Evolutionary conservation across 2,888 invertebrate species (phyloP).

Genomic region (Conus canariensis): DNA sequence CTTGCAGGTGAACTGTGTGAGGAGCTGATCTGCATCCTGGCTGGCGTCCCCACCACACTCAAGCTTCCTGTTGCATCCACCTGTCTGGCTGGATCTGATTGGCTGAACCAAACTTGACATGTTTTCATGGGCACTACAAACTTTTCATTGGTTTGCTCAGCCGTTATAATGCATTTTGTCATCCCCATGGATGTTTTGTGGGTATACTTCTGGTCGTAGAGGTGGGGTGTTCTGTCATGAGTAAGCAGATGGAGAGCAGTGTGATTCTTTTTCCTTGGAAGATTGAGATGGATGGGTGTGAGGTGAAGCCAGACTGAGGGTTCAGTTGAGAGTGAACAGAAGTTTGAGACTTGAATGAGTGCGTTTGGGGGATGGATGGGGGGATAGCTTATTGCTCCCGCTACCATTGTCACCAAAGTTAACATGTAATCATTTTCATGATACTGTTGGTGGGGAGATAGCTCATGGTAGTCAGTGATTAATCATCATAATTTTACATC

Average conservation of each 20-base stretch:
- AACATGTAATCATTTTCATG: background rate
- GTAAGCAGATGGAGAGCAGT: background rate
- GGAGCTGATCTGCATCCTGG: slow-evolving; percentile 37
- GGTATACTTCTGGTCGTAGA: background rate
- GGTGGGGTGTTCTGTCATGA: background rate
- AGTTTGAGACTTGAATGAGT: background rate
- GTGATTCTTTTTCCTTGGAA: background rate
- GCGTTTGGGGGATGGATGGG: background rate
- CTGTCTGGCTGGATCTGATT: background rate
- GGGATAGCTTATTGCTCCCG: background rate
- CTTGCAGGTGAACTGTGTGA: slow-evolving; percentile 58
- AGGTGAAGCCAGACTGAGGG: background rate
- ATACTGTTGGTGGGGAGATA: background rate
- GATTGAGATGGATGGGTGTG: background rate
- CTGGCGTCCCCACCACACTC: background rate
- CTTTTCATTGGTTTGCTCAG: background rate
- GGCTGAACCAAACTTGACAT: background rate
- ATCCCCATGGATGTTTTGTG: background rate
- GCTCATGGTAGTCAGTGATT: background rate
- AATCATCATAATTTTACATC: background rate
- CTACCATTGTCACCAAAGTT: background rate
- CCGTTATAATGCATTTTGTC: background rate
- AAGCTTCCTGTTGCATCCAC: background rate
- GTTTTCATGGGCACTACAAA: background rate
- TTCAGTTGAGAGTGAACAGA: background rate